phyloP scores from a whole-genome alignment of 2,888 invertebrate genomes.

The Apoda limacodes region DNA sequence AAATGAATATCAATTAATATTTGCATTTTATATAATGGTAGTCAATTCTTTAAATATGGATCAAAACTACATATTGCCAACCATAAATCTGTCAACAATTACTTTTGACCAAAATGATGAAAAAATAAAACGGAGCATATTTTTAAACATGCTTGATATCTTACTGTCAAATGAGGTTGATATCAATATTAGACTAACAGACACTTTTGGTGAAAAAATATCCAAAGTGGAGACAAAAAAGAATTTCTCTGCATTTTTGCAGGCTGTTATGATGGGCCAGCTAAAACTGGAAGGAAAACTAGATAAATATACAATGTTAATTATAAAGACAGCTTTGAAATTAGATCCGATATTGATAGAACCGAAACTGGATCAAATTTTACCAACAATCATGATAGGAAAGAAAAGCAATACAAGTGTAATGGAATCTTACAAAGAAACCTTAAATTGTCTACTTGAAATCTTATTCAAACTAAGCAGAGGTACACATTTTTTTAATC shows the following conservation, averaged over 20 bases:
- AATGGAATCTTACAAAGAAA: slow-evolving; percentile 37
- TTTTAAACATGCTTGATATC: slow-evolving; percentile 44
- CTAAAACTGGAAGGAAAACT: slow-evolving; percentile 47
- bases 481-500: slow-evolving; percentile 43
- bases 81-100: slow-evolving; percentile 37
- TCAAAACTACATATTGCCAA: slow-evolving; percentile 46
- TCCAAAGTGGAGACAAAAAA: slow-evolving; percentile 52
- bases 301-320: slow-evolving; percentile 43
- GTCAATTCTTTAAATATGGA: slow-evolving; percentile 39
- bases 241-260: slow-evolving; percentile 44
- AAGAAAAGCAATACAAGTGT: slow-evolving; percentile 36
- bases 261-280: slow-evolving; percentile 45
- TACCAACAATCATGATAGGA: slow-evolving; percentile 46
- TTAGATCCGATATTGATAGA: slow-evolving; percentile 55
- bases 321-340: slow-evolving; percentile 45
- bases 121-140: slow-evolving; percentile 44
- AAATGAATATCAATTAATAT: slow-evolving; percentile 47
- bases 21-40: slow-evolving; percentile 52
- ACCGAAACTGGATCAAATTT: slow-evolving; percentile 39
- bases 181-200: slow-evolving; percentile 44
- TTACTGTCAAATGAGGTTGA: slow-evolving; percentile 48
- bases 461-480: slow-evolving; percentile 54
- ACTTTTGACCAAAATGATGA: slow-evolving; percentile 35
- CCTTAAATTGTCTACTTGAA: slow-evolving; percentile 48
- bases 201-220: slow-evolving; percentile 46